Evolutionary conservation across 2,797 vertebrate genomes (phyloP).

Genomic region (Scolopax bukidnonensis): DNA sequence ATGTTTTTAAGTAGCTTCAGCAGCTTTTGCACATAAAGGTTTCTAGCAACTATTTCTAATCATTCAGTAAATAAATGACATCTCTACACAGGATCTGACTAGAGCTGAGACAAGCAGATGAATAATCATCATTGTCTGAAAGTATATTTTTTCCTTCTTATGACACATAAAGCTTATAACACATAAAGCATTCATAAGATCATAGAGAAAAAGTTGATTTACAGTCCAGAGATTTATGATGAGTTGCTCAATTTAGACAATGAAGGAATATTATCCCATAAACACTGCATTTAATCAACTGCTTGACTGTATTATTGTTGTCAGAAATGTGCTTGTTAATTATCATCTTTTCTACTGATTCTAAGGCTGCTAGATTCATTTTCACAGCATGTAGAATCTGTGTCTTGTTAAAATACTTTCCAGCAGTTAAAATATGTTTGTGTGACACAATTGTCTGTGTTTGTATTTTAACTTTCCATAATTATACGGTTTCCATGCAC

Average conservation of each 20-base stretch:
- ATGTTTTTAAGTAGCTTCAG: background rate
- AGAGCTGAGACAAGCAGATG: background rate
- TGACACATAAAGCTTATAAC: background rate
- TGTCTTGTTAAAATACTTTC: conserved; percentile 34
- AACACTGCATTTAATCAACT: background rate
- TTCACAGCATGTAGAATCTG: background rate
- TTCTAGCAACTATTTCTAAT: background rate
- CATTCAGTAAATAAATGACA: background rate
- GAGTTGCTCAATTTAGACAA: background rate
- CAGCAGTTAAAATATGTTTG: conserved; percentile 12
- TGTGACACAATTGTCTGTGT: conserved; percentile 37
- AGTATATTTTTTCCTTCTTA: background rate
- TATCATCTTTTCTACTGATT: background rate
- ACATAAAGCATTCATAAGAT: background rate
- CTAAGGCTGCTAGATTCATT: background rate
- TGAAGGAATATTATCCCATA: background rate
- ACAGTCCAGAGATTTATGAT: background rate
- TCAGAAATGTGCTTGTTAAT: conserved; percentile 26
- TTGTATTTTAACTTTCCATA: background rate
- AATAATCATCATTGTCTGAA: background rate
- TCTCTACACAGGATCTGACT: background rate
- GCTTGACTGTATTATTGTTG: background rate
- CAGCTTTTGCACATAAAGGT: background rate
- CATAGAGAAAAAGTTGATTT: background rate
- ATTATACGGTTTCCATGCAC: background rate